These are phyloP conservation scores for Beris chalybata DNA, from an alignment of 2,888 invertebrate genomes.

Conservation along the genomic window DNA sequence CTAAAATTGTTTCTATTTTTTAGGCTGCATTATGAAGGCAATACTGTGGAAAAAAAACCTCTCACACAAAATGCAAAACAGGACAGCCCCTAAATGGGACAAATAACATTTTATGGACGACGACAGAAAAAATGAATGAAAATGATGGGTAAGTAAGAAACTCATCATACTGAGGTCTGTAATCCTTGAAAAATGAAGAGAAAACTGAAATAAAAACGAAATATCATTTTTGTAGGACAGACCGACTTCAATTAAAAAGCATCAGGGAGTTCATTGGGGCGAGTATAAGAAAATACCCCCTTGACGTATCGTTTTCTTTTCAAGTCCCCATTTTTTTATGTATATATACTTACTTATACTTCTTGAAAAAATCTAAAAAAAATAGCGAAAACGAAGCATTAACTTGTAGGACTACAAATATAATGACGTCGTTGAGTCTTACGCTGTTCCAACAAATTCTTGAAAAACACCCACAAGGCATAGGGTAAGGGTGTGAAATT, in stretches of 20 bases:
- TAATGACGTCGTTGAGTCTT: slow-evolving; percentile 6
- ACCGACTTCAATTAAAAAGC: slow-evolving; percentile 28
- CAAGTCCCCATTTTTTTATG: too few species aligned
- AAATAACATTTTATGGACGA: slow-evolving; percentile 32
- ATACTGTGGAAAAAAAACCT: slow-evolving; percentile 1
- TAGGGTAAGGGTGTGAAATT: slow-evolving; percentile 33
- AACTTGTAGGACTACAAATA: slow-evolving; percentile 18
- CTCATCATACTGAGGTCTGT: slow-evolving; percentile 27
- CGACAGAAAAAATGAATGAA: slow-evolving; percentile 16
- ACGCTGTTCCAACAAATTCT: slow-evolving; percentile 6
- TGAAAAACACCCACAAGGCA: slow-evolving; percentile 18
- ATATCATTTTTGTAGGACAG: slow-evolving; percentile 16
- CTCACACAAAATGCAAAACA: slow-evolving; percentile 21
- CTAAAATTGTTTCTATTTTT: slow-evolving; percentile 4
- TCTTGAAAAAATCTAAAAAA: slow-evolving; percentile 7
- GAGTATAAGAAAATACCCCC: too few species aligned
- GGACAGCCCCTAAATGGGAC: slow-evolving; percentile 26
- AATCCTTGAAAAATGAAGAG: slow-evolving; percentile 20
- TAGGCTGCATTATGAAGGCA: slow-evolving; percentile 14
- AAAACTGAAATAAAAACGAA: slow-evolving; percentile 17
- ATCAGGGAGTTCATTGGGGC: slow-evolving; percentile 21
- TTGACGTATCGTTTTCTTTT: too few species aligned
- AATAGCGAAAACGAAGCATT: slow-evolving; percentile 10
- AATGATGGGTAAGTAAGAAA: slow-evolving; percentile 21
- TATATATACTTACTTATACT: too few species aligned